Percentiles rank a stretch among this genome's conserved stretches.
Conservation (phyloP, 2,113 vertebrate species). For the Bufo bufo region DNA sequence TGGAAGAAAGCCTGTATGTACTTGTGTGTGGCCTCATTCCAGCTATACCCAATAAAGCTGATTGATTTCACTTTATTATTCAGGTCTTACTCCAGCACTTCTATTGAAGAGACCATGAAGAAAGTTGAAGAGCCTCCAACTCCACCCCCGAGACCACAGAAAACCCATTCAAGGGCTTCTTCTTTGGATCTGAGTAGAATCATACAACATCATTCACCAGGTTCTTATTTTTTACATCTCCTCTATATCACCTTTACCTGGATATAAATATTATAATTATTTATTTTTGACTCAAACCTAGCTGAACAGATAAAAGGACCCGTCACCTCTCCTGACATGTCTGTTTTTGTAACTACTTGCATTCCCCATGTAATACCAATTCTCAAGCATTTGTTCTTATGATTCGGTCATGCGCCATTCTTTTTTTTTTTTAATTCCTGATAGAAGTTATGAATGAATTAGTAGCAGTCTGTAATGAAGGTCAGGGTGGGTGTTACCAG, state of each 20-base stretch:
- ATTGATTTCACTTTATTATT: constrained; percentile 52
- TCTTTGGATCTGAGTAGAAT: constrained; percentile 98
- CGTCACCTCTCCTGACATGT: too few relatives aligned
- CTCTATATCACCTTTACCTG: background rate
- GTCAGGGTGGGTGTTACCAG: too few relatives aligned
- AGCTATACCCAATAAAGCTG: background rate
- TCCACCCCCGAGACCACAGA: constrained; percentile 92
- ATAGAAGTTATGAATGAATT: too few relatives aligned
- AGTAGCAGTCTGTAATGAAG: too few relatives aligned
- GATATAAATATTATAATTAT: background rate
- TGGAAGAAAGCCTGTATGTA: background rate
- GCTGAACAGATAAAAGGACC: too few relatives aligned
- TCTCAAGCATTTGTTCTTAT: too few relatives aligned
- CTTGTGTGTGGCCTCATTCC: background rate
- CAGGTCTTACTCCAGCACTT: constrained; percentile 96
- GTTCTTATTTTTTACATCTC: constrained; percentile 63
- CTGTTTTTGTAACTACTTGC: too few relatives aligned
- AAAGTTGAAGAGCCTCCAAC: constrained; percentile 92
- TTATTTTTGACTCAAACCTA: background rate
- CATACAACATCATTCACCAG: constrained; percentile 86
- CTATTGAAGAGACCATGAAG: constrained; percentile 91
- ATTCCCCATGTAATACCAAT: too few relatives aligned
- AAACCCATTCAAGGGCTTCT: constrained; percentile 94
- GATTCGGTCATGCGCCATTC: too few relatives aligned
- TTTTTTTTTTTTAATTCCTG: too few relatives aligned